Percentiles rank a stretch among this genome's conserved stretches.
phyloP scores from a whole-genome alignment of 2,888 invertebrate genomes.

The Phanerotoma sp. region DNA sequence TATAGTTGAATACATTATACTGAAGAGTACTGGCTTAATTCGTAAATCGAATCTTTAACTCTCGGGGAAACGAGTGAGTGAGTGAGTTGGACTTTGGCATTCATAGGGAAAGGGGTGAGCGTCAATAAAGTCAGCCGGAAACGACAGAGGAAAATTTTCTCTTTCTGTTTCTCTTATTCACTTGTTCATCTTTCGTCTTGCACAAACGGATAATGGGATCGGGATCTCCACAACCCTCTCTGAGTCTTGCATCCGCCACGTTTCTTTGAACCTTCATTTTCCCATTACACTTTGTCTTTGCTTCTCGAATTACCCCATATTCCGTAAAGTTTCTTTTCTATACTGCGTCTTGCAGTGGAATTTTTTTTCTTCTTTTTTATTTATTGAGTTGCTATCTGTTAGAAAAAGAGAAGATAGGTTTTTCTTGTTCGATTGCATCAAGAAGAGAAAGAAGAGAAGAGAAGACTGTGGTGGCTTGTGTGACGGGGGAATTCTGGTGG shows the following conservation, averaged over 20 bases:
- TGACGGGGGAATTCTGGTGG: conserved; percentile 2
- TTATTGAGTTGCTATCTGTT: background rate
- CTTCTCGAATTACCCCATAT: conserved; percentile 16
- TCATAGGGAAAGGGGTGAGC: conserved; percentile 9
- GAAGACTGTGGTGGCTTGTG: no score
- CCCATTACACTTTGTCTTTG: conserved; percentile 29
- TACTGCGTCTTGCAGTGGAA: background rate
- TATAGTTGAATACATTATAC: conserved; percentile 14
- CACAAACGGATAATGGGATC: conserved; percentile 25
- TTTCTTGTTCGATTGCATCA: background rate
- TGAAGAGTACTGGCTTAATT: conserved; percentile 17
- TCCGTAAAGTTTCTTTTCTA: conserved; percentile 10
- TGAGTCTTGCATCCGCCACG: conserved; percentile 27
- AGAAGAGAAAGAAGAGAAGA: background rate
- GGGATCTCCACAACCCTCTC: conserved; percentile 28
- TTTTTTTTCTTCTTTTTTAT: conserved; percentile 2
- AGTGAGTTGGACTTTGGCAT: conserved; percentile 13
- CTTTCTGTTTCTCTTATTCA: background rate
- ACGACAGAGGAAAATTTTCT: conserved; percentile 19
- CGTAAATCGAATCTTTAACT: conserved; percentile 26
- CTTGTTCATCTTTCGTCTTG: conserved; percentile 4
- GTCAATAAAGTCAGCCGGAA: conserved; percentile 27
- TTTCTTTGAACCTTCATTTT: conserved; percentile 32
- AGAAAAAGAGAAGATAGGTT: conserved; percentile 1
- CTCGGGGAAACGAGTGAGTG: no score